Percentiles rank a stretch among this genome's conserved stretches.
phyloP scores from a whole-genome alignment of 2,888 invertebrate species.

The Agriopis marginaria region DNA sequence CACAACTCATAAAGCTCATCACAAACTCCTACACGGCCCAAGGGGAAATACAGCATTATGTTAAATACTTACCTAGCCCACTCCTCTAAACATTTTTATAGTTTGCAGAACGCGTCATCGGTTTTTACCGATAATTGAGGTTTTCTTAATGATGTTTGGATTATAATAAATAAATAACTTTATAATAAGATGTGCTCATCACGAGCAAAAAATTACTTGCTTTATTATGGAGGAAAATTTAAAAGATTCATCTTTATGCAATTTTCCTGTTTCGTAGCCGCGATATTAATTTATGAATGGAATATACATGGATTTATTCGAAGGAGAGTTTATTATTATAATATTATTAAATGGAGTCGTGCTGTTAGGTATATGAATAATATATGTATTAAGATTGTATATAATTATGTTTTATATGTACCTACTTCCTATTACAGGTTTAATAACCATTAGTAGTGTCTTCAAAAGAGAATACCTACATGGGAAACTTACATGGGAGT shows the following conservation, averaged over 20 bases:
- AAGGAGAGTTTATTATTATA: neutral
- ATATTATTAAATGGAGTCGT: neutral
- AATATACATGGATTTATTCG: slow-evolving; percentile 6
- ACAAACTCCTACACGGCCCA: neutral
- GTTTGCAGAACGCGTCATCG: slow-evolving; percentile 9
- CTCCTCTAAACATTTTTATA: neutral
- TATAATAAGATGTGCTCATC: neutral
- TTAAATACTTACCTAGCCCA: neutral
- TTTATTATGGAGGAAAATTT: slow-evolving; percentile 15
- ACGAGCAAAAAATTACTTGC: neutral
- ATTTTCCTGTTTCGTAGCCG: slow-evolving; percentile 11
- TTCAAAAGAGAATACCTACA: no score
- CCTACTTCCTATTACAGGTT: no score
- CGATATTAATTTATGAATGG: slow-evolving; percentile 20
- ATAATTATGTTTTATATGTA: no score
- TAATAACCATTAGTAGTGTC: no score
- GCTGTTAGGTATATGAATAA: neutral
- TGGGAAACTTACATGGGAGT: no score
- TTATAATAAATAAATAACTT: slow-evolving; percentile 12
- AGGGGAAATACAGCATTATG: slow-evolving; percentile 10
- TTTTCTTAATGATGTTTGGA: slow-evolving; percentile 19
- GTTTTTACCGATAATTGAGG: slow-evolving; percentile 21
- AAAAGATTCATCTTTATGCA: slow-evolving; percentile 13
- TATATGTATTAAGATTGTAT: neutral
- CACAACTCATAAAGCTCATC: neutral